These are phyloP conservation scores for Drosophila cracens DNA, from an alignment of 2,888 invertebrate genomes.

Conservation along the genomic window DNA sequence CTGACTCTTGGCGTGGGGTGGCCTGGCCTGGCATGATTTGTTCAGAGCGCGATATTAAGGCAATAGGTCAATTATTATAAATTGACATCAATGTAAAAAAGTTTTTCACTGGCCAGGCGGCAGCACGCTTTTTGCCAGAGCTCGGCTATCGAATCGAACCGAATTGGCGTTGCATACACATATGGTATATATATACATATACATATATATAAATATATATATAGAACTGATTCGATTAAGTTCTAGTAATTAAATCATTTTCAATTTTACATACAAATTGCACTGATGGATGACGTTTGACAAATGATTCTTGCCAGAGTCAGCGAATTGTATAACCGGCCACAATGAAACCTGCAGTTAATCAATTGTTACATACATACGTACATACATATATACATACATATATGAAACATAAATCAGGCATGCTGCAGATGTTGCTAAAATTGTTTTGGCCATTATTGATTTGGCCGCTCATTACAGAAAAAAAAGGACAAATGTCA, in stretches of 20 bases:
- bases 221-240: conserved; percentile 75
- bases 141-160: conserved; percentile 43
- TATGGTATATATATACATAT: conserved; percentile 2
- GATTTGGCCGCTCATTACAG: conserved; percentile 28
- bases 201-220: conserved; percentile 10
- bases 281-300: conserved; percentile 65
- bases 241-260: conserved; percentile 77
- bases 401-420: background rate
- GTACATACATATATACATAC: background rate
- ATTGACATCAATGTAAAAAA: conserved; percentile 81
- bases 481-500: conserved; percentile 47
- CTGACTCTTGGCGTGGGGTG: conserved; percentile 47
- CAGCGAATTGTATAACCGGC: conserved; percentile 56
- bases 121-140: conserved; percentile 51
- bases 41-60: conserved; percentile 79
- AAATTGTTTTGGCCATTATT: conserved; percentile 12
- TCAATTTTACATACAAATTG: conserved; percentile 63
- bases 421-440: background rate
- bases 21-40: conserved; percentile 69
- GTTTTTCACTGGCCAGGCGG: conserved; percentile 45
- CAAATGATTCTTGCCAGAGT: conserved; percentile 34
- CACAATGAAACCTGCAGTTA: conserved; percentile 7
- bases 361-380: conserved; percentile 4
- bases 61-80: conserved; percentile 83
- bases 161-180: conserved; percentile 44